Conservation (phyloP, 1,140 invertebrate genomes). For the Cardiocondyla obscurior region DNA sequence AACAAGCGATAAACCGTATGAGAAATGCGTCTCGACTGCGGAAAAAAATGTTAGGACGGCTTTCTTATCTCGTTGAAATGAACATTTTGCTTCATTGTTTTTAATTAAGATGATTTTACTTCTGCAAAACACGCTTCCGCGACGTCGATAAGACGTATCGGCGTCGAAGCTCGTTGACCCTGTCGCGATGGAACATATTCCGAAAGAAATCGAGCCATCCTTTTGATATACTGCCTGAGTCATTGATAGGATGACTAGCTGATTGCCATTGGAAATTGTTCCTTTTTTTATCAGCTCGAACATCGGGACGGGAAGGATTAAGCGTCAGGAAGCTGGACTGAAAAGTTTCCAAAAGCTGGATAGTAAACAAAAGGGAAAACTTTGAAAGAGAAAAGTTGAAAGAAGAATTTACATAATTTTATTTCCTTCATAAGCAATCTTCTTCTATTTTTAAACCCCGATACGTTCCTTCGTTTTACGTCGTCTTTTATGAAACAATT, state of each 20-base stretch:
- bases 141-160: neutral
- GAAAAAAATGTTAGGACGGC: neutral
- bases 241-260: too few relatives aligned
- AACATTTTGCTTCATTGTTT: neutral
- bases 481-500: too few relatives aligned
- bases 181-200: too few relatives aligned
- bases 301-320: too few relatives aligned
- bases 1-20: neutral
- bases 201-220: too few relatives aligned
- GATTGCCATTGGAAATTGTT: too few relatives aligned
- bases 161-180: neutral
- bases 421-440: neutral
- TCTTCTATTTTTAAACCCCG: neutral
- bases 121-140: neutral
- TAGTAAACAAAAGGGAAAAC: conserved; percentile 24
- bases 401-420: neutral
- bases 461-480: conserved; percentile 27
- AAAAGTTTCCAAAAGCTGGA: conserved; percentile 3
- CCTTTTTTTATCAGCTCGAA: too few relatives aligned
- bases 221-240: too few relatives aligned
- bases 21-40: neutral
- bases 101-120: neutral
- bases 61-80: neutral
- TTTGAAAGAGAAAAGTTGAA: neutral
- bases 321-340: too few relatives aligned